Conservation (phyloP, 2,888 invertebrate genomes). For the Lasius platythorax region DNA sequence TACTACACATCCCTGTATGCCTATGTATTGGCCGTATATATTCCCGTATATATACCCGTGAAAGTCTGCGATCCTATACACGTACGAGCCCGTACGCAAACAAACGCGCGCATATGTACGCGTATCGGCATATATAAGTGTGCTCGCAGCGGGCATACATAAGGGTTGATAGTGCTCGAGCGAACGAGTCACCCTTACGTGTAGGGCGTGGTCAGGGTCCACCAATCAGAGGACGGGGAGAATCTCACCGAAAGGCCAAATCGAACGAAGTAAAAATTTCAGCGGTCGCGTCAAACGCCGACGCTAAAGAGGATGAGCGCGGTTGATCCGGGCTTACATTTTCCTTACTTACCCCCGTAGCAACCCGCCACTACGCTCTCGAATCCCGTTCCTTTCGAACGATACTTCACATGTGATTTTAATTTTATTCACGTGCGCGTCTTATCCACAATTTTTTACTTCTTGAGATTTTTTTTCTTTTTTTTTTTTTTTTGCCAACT, state of each 20-base stretch:
- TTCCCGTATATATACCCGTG: constrained; percentile 38
- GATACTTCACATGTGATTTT: constrained; percentile 37
- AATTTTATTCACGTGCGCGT: constrained; percentile 22
- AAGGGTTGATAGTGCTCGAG: constrained; percentile 82
- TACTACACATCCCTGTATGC: constrained; percentile 64
- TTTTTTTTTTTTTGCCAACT: background rate
- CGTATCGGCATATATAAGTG: constrained; percentile 74
- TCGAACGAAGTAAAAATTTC: constrained; percentile 83
- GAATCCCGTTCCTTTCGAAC: constrained; percentile 24
- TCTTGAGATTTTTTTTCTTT: background rate
- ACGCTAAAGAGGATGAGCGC: constrained; percentile 80
- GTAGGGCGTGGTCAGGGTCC: constrained; percentile 84
- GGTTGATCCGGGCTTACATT: constrained; percentile 82
- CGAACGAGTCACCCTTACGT: constrained; percentile 81
- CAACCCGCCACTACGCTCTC: constrained; percentile 5
- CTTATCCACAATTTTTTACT: background rate
- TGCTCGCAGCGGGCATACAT: constrained; percentile 79
- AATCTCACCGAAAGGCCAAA: constrained; percentile 80
- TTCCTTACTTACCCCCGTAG: constrained; percentile 74
- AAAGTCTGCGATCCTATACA: constrained; percentile 22
- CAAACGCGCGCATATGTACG: constrained; percentile 54
- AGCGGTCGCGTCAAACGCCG: constrained; percentile 83
- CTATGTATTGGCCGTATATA: constrained; percentile 65
- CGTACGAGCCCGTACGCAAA: background rate
- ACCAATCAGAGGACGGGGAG: constrained; percentile 81